Base-by-base conservation (phyloP, 2,113 vertebrate species). In the Clarias gariepinus region DNA sequence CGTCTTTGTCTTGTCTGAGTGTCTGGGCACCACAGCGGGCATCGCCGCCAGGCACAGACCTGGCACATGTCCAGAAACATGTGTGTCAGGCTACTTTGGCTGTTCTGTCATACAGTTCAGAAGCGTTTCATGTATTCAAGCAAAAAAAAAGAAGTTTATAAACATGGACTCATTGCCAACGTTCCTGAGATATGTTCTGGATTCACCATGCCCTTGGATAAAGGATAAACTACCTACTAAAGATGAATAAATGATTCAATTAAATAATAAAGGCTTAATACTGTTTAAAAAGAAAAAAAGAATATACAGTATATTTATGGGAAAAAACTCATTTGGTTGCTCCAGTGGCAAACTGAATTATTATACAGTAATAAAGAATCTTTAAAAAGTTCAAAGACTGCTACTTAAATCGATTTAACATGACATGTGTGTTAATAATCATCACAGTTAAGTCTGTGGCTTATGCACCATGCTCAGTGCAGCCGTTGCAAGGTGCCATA, bases 1-100 rank as follows among this genome's bases (percentile, higher is more conserved):
- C 76, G 30, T 74, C 53, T 41, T 30, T 83, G 15, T 55, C 60
- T 71, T 57, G 57, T 74, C 81, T 84, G 74, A 79, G 71, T 60
- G 63, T 53, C 61, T 77, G 73, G 25, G 57, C 41, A 21, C 58
- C 23, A 25, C 47, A 80, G 76, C 47, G 53, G 47, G 69, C 23
- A 76, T 80, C 5, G 58, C 81, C 76, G 83, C 76, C 53, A 83
- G 36, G 53, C 77, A 84, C 28, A 25, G 73, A 80, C 82, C 85
- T 92, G 92, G 92, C 83, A 84, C 66, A 83, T 58, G 77, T 81
- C 85, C 87, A 89, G 87, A 87, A 90, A 76, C 30, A 16, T 88
- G 88, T 57, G 76, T 69, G 66, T 2, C 23, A 84, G 87, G 55
- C 36, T 36, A 23, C 64, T 18, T 28, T 69, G 16, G 28, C 30